A percentile compares a stretch with the other conserved stretches of the same genome.
Conservation (phyloP, 1,140 invertebrate genomes). For the Pissodes strobi region DNA sequence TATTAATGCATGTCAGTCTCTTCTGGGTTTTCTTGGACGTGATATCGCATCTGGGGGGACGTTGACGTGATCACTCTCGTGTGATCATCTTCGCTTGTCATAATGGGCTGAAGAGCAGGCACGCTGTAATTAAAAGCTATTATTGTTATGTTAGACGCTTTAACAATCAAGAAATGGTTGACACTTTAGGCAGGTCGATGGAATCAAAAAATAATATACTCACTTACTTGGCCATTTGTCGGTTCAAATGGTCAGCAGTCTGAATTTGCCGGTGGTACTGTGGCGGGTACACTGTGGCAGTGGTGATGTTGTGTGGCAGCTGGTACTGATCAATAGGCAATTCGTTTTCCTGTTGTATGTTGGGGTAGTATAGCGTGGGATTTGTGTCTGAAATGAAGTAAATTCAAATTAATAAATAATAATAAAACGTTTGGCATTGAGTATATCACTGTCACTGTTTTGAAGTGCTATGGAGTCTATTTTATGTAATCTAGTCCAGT, state of each 20-base stretch:
- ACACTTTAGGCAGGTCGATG: too few species aligned
- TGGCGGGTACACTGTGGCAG: slow-evolving; percentile 11
- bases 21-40: slow-evolving; percentile 37
- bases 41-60: slow-evolving; percentile 37
- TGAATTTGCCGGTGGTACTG: slow-evolving; percentile 29
- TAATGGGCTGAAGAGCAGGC: slow-evolving; percentile 40
- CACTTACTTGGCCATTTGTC: slow-evolving; percentile 37
- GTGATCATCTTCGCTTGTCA: slow-evolving; percentile 43
- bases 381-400: too few species aligned
- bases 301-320: slow-evolving; percentile 34
- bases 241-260: slow-evolving; percentile 22
- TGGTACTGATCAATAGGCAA: slow-evolving; percentile 45
- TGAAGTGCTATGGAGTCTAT: too few species aligned
- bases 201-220: slow-evolving; percentile 10
- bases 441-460: too few species aligned
- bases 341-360: slow-evolving; percentile 31
- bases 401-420: too few species aligned
- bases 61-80: slow-evolving; percentile 49
- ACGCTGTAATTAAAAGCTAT: slow-evolving; percentile 41
- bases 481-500: too few species aligned
- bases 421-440: too few species aligned
- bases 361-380: too few species aligned
- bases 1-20: slow-evolving; percentile 23
- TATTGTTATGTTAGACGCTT: too few species aligned
- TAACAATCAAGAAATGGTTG: too few species aligned